Evolutionary conservation across 1,140 invertebrate species (phyloP).

Genomic region (Yoshiicerus persimilis): DNA sequence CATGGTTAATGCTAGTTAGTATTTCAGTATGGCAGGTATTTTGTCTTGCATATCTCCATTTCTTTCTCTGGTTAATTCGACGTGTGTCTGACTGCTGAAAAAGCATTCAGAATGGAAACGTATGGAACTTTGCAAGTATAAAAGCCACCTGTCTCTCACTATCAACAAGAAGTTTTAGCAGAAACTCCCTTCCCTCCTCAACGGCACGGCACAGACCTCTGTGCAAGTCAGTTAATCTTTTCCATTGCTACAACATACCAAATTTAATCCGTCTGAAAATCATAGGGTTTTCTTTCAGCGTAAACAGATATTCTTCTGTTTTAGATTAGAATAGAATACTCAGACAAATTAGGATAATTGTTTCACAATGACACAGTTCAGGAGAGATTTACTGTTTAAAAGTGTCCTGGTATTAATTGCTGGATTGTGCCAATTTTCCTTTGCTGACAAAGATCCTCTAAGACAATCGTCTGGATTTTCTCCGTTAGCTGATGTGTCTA

Average conservation of each 20-base stretch:
- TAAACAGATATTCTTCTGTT: neutral
- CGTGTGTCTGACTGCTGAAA: neutral
- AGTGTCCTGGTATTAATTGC: neutral
- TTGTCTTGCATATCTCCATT: neutral
- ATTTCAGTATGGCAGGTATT: neutral
- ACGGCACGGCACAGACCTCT: neutral
- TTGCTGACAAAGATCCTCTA: neutral
- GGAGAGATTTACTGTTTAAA: neutral
- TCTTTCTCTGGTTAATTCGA: neutral
- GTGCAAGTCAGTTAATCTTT: neutral
- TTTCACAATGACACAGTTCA: neutral
- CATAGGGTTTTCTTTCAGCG: neutral
- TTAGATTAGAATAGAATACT: neutral
- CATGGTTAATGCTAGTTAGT: neutral
- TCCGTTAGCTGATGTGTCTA: neutral
- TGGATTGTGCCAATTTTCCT: neutral
- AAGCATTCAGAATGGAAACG: neutral
- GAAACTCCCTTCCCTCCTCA: slow-evolving; percentile 1
- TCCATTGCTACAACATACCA: neutral
- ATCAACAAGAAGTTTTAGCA: neutral
- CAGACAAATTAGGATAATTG: neutral
- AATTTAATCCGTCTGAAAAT: neutral
- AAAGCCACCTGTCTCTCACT: neutral
- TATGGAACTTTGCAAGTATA: neutral
- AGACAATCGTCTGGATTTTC: neutral